Base-by-base conservation (phyloP, 2,113 vertebrate species). In the Poeciliopsis prolifica region DNA sequence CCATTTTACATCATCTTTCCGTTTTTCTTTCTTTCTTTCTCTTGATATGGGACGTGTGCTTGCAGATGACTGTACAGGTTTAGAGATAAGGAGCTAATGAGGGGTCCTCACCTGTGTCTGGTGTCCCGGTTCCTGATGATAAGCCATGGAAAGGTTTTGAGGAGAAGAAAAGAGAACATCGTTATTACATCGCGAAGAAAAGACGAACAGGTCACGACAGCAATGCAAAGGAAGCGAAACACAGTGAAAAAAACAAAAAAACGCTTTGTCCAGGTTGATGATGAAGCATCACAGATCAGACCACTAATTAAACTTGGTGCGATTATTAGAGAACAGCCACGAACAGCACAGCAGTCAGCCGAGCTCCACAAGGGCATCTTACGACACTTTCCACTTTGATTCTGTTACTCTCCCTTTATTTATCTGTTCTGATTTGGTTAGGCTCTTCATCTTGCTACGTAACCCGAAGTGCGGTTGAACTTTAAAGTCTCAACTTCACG, bases 61-160 rank as follows among this genome's bases (percentile, higher is more conserved):
- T 68, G 31, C 61, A 65, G 42, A 60, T 60, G 68, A 77, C 58
- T 69, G 54, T 64, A 26, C 14, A 60, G 29, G 33, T 73, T 48
- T 51, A 71, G 63, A 72, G 40, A 80, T 68, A 26, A 61, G 67
- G 70, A 75, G 65, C 68, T 77, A 81, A 89, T 89, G 64, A 83
- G 63, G 40, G 70, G 9, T 83, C 91, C 96, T 94, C 94, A 99
- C 98, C 98, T 99, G 94, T 99, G 98, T 88, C 98, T 96, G 82
- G 97, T 98, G 89, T 99, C 98, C 93, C 97, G 96, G 89, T 99
- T 99, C 93, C 98, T 99, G 94, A 83, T 85, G 76, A 81, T 13
- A 69, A 73, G 72, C 83, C 83, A 82, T 64, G 51, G 22, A 17
- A 26, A 51, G 72, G 77, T n/a, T 3, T 86, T 85, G 74, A 70